Evolutionary conservation across 1,140 invertebrate genomes (phyloP).

Genomic region (Drosophila equinoxialis): DNA sequence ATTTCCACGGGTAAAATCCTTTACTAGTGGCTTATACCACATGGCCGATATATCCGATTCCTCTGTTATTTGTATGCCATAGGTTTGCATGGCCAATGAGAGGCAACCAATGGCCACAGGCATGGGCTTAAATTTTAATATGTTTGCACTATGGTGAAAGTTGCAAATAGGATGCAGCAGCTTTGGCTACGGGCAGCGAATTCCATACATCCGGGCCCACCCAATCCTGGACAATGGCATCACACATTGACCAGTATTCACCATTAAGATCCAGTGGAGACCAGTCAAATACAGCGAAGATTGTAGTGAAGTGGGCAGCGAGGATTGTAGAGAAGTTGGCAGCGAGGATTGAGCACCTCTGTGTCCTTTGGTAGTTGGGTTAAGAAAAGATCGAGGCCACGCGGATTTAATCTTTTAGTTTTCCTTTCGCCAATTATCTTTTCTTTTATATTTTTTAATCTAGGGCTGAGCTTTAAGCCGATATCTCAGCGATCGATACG

Average conservation of each 20-base stretch:
- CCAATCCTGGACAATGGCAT: constrained; percentile 94
- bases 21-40: constrained; percentile 93
- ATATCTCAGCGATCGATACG: no score
- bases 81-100: constrained; percentile 91
- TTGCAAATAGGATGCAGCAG: constrained; percentile 92
- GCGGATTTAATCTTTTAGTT: no score
- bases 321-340: no score
- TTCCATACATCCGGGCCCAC: constrained; percentile 90
- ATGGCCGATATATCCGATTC: constrained; percentile 89
- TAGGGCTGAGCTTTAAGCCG: no score
- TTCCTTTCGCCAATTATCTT: no score
- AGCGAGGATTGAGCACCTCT: no score
- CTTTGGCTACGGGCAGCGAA: constrained; percentile 89
- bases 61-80: no score
- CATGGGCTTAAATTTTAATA: constrained; percentile 92
- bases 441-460: no score
- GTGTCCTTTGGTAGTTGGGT: no score
- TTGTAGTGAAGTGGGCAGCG: no score
- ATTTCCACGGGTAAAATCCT: constrained; percentile 90
- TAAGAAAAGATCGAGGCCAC: no score
- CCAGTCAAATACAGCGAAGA: no score
- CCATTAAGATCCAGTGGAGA: constrained; percentile 93
- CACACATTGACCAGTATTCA: constrained; percentile 94
- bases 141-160: constrained; percentile 92
- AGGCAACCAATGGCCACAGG: constrained; percentile 94